Base-by-base conservation (phyloP, 2,113 vertebrate genomes). In the Barbus barbus region DNA sequence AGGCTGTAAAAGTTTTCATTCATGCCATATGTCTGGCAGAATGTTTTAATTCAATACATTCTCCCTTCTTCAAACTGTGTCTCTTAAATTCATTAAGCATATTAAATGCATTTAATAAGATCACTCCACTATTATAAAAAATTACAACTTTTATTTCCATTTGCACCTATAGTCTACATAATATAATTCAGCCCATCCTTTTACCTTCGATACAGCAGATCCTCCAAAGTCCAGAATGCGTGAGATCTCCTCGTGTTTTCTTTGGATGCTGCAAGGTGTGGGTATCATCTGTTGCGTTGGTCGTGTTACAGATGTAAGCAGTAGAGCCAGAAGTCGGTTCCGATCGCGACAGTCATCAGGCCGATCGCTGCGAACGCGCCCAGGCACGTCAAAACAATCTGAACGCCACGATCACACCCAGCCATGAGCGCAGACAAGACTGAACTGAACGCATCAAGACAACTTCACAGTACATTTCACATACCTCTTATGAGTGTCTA, bases 251-350 rank as follows among this genome's bases (percentile, higher is more conserved):
- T 90, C 87, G 93, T 81, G 94, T 93, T 90, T 93, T 92, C 88
- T 91, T 93, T 88, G 92, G 92, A 87, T 94, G 95, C 88, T 90
- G 92, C 83, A 94, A 94, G 84, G 87, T 90, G 12, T 96, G 95
- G 79, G 89, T 87, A 18, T 96, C 95, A 77, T 97, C 97, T 86
- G 94, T 33, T 86, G 94, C 95, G 84, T 93, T 91, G 82, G 96
- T 98, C 90, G 94, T 91, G 92, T 98, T 98, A 92, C 97, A 97
- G 94, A 97, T 95, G 93, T 97, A 92, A 72, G 96, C 96, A 96
- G 93, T 99, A 98, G 14, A 98, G 96, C 97, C 97, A 98, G 93
- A 97, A 98, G 92, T 98, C 96, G 86, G 97, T 98, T 82, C 97
- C 96, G 89, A 98, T 97, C 92, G 97, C 97, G 91, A 98, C 96